Evolutionary conservation across 2,888 invertebrate species (phyloP).

Genomic region (Labia minor): DNA sequence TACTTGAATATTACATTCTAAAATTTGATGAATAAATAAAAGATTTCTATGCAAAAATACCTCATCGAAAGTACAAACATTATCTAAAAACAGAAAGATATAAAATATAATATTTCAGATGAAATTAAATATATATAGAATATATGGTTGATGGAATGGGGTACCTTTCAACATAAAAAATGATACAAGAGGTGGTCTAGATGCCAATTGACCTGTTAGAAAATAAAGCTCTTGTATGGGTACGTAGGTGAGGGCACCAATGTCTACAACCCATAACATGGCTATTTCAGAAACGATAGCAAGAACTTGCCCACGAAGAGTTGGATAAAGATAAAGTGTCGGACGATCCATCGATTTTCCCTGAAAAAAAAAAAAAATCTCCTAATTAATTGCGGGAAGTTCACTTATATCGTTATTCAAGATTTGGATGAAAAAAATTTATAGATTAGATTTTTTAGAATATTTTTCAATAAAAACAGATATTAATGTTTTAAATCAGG

Average conservation of each 20-base stretch:
- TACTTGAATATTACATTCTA: neutral
- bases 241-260: neutral
- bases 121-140: too few species aligned
- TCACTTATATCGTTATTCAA: too few species aligned
- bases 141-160: too few species aligned
- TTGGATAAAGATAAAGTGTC: neutral
- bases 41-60: neutral
- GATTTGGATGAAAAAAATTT: too few species aligned
- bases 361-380: neutral
- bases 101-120: neutral
- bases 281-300: neutral
- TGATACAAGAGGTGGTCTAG: neutral
- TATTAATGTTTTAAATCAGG: too few species aligned
- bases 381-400: too few species aligned
- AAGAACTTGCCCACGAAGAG: neutral
- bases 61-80: neutral
- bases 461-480: too few species aligned
- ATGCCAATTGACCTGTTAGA: neutral
- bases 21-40: neutral
- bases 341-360: neutral
- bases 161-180: neutral
- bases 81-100: neutral
- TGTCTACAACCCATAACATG: neutral
- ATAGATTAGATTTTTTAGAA: too few species aligned
- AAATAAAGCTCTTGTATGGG: neutral